A percentile compares a stretch with the other conserved stretches of the same genome.
Conservation (phyloP, 2,113 vertebrate species). For the Hucho hucho region DNA sequence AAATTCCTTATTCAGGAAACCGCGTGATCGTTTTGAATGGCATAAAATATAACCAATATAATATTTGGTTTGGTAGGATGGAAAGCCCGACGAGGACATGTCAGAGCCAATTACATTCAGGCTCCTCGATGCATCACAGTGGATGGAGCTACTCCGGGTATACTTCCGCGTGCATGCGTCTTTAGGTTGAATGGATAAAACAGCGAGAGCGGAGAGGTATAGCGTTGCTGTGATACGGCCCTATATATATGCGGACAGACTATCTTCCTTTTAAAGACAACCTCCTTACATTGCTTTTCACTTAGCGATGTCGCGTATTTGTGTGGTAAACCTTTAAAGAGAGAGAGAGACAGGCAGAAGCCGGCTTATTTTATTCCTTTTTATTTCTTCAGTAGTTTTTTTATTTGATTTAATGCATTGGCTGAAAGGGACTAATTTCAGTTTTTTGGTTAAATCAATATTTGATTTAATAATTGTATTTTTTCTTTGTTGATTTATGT, state of each 20-base stretch:
- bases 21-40: slow-evolving; percentile 60
- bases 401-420: slow-evolving; percentile 65
- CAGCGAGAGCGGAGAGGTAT: slow-evolving; percentile 81
- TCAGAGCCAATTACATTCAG: slow-evolving; percentile 65
- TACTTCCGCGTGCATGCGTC: slow-evolving; percentile 82
- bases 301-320: slow-evolving; percentile 83
- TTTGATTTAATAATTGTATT: slow-evolving; percentile 74
- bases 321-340: slow-evolving; percentile 84
- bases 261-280: slow-evolving; percentile 80
- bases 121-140: slow-evolving; percentile 53
- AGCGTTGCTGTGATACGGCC: slow-evolving; percentile 80
- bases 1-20: slow-evolving; percentile 58
- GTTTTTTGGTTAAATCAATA: slow-evolving; percentile 76
- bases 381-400: slow-evolving; percentile 71
- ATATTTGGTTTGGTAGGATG: slow-evolving; percentile 16
- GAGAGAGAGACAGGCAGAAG: slow-evolving; percentile 77
- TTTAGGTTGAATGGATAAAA: slow-evolving; percentile 72
- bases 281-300: slow-evolving; percentile 71
- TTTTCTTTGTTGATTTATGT: slow-evolving; percentile 74
- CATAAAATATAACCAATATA: slow-evolving; percentile 56
- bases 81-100: slow-evolving; percentile 21
- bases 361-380: slow-evolving; percentile 77
- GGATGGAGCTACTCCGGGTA: slow-evolving; percentile 66
- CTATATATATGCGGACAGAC: slow-evolving; percentile 81
- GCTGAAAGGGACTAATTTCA: slow-evolving; percentile 65